phyloP scores from a whole-genome alignment of 2,888 invertebrate species.

The Sinhomidia bicolor region DNA sequence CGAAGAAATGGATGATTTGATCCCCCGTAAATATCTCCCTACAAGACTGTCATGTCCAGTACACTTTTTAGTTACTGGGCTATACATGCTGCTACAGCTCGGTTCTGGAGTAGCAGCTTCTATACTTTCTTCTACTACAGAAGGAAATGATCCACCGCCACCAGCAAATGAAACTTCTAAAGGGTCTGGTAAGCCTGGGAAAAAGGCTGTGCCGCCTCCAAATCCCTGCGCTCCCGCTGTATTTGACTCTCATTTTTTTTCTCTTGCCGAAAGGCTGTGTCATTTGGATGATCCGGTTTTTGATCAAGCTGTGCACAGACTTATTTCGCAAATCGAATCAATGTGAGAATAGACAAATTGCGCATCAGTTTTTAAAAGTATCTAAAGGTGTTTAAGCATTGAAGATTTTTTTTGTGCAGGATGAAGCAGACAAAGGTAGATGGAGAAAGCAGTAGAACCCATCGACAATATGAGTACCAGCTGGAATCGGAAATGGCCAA shows the following conservation, averaged over 20 bases:
- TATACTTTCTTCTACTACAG: constrained; percentile 57
- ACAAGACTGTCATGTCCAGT: constrained; percentile 88
- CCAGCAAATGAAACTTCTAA: constrained; percentile 58
- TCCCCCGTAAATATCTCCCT: constrained; percentile 88
- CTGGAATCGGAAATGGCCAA: constrained; percentile 76
- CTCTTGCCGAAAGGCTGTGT: constrained; percentile 80
- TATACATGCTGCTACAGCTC: constrained; percentile 86
- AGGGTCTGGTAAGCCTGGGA: constrained; percentile 38
- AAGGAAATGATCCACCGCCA: constrained; percentile 19
- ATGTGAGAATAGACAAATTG: constrained; percentile 73
- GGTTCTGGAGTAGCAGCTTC: constrained; percentile 75
- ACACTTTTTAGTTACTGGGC: constrained; percentile 87
- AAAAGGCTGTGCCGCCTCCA: constrained; percentile 52
- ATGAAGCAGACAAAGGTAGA: constrained; percentile 78
- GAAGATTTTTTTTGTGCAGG: constrained; percentile 59
- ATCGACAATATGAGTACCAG: constrained; percentile 61
- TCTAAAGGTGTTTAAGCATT: neutral
- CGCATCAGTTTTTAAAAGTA: constrained; percentile 27
- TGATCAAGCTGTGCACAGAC: constrained; percentile 80
- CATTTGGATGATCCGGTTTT: constrained; percentile 80
- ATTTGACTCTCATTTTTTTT: constrained; percentile 78
- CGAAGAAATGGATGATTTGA: constrained; percentile 85
- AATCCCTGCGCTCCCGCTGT: constrained; percentile 63
- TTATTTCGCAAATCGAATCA: constrained; percentile 79
- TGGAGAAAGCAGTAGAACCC: constrained; percentile 17